phyloP scores from a whole-genome alignment of 2,113 vertebrate species.

The Donacobius atricapilla region DNA sequence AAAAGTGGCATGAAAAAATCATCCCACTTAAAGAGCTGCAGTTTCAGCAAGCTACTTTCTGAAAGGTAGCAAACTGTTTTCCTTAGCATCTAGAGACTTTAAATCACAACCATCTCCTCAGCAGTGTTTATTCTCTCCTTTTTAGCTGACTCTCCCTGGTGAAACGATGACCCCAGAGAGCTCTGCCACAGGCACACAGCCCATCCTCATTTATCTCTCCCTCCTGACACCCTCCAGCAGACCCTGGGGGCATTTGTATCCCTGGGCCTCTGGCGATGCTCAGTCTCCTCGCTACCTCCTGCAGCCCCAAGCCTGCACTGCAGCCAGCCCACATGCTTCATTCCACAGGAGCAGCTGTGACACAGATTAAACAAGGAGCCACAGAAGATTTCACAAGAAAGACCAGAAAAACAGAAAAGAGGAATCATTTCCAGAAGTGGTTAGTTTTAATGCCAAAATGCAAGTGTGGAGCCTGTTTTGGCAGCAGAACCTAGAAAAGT shows the following conservation, averaged over 20 bases:
- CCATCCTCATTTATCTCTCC: not conserved
- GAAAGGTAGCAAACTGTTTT: not conserved
- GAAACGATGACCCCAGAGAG: not conserved
- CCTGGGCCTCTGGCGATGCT: not conserved
- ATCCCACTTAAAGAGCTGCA: not conserved
- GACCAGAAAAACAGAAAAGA: not conserved
- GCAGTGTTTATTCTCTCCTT: not conserved
- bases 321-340: accelerated
- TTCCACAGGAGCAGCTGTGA: not conserved
- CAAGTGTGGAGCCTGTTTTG: not conserved
- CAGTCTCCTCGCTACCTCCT: not conserved
- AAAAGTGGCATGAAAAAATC: not conserved
- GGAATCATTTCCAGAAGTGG: not conserved
- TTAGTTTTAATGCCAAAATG: not conserved
- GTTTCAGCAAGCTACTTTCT: not conserved
- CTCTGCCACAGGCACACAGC: not conserved
- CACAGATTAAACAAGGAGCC: not conserved
- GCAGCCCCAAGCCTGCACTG: accelerated
- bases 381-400: not conserved
- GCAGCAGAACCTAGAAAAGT: not conserved
- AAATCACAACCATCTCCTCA: not conserved
- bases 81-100: not conserved
- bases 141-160: not conserved
- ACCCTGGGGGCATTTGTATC: not conserved
- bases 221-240: not conserved